Evolutionary conservation across 1,140 invertebrate genomes (phyloP), one percentile per base, ranked within the genome.

Genomic region (Drosophila erecta): DNA sequence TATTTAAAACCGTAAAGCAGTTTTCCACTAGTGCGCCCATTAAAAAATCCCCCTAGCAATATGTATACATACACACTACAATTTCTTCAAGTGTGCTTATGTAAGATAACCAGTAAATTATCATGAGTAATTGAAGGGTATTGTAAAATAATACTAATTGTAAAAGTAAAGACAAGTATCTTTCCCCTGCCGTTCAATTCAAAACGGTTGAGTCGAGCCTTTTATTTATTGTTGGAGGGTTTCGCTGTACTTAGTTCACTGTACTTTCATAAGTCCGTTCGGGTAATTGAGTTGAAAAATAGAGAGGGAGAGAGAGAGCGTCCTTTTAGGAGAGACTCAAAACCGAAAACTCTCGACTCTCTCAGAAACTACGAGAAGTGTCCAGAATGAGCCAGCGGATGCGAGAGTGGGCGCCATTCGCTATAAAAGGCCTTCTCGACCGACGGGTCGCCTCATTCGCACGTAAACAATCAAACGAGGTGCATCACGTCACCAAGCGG

Each of bases 401-500:
- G 20, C 67, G 65, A 33, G 64, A 57, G 67, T 71, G 67, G 51
- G 65, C 67, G 65, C 44, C 50, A 57, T 17, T 27, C 50, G 59
- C 75, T 70, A 75, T 79, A 84, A 83, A 84, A 83, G 46, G 51
- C 41, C 47, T 61, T 46, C 56, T 43, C 37, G 51, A 70, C 33
- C 55, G 35, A 47, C 56, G 35, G 15, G 17, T 57, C 27, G 51
- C 54, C 51, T 84, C 79, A 83, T 83, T 83, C 80, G 67, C 33
- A 70, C 49, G 20, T 35, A 67, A 77, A 67, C 73, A 77, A 43
- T 77, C 35, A 53, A 37, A 66, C 64, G 24, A 15, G 54, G 35
- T 49, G 57, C 70, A 62, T 74, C 72, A 65, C 59, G 40, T 47
- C 38, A 35, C 22, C 47, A 27, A 79, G 46, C 55, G 54, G 51